Percentiles rank a stretch among this genome's conserved stretches.
Conservation (phyloP, 2,113 vertebrate genomes). For the Rousettus leschenaultii region DNA sequence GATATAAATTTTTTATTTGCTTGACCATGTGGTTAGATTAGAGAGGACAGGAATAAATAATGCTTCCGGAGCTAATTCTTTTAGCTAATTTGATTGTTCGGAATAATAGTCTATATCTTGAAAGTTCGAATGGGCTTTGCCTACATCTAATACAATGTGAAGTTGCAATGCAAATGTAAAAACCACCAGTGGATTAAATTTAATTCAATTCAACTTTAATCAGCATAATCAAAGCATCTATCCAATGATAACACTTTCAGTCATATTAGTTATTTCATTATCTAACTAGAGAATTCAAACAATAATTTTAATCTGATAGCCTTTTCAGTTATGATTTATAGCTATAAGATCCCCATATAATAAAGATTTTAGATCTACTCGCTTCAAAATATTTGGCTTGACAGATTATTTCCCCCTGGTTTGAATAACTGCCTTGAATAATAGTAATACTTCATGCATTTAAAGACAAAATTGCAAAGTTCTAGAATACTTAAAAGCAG, state of each 20-base stretch:
- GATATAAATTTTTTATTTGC: neutral
- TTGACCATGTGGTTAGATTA: neutral
- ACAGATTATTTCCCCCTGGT: neutral
- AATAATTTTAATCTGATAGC: neutral
- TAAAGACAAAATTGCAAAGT: neutral
- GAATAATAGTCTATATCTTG: neutral
- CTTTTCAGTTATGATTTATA: neutral
- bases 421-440: slow-evolving; percentile 7
- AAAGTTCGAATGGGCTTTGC: neutral
- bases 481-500: neutral
- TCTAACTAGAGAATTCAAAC: neutral
- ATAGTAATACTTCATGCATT: neutral
- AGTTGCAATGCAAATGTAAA: neutral
- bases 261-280: neutral
- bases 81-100: neutral
- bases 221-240: neutral
- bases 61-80: neutral
- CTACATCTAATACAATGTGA: neutral
- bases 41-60: neutral
- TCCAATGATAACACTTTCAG: slow-evolving; percentile 7
- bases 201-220: neutral
- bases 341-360: neutral
- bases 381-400: slow-evolving; percentile 8
- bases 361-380: neutral
- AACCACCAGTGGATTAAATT: neutral